These are phyloP conservation scores for Agrotis ipsilon DNA, from an alignment of 2,888 invertebrate genomes.

Conservation along the genomic window DNA sequence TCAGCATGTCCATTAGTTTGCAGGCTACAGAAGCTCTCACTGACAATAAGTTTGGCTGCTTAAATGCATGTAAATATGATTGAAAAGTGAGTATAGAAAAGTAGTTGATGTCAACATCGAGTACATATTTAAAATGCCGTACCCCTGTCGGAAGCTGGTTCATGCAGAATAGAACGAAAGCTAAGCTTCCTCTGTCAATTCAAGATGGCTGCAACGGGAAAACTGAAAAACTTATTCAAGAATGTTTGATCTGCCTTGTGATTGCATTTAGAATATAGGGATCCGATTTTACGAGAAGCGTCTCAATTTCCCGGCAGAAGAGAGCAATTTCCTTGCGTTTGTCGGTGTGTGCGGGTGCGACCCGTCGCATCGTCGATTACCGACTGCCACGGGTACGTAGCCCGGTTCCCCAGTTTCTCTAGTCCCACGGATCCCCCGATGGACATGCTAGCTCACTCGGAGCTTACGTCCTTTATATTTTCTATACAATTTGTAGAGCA, in stretches of 20 bases:
- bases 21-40: neutral
- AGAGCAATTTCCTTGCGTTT: slow-evolving; percentile 87
- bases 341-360: slow-evolving; percentile 68
- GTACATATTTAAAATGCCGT: slow-evolving; percentile 2
- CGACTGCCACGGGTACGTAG: slow-evolving; percentile 26
- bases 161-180: slow-evolving; percentile 4
- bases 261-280: slow-evolving; percentile 70
- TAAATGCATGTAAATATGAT: slow-evolving; percentile 16
- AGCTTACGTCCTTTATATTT: slow-evolving; percentile 52
- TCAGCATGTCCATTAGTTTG: too few species aligned
- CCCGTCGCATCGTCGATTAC: slow-evolving; percentile 56
- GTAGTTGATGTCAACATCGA: slow-evolving; percentile 4
- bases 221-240: slow-evolving; percentile 59
- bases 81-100: slow-evolving; percentile 12
- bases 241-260: slow-evolving; percentile 68
- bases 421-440: slow-evolving; percentile 48
- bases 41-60: slow-evolving; percentile 18
- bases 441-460: slow-evolving; percentile 52
- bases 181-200: slow-evolving; percentile 26
- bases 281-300: slow-evolving; percentile 80
- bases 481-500: slow-evolving; percentile 53
- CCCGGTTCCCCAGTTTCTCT: slow-evolving; percentile 36
- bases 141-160: slow-evolving; percentile 1
- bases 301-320: slow-evolving; percentile 85
- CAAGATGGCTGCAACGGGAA: slow-evolving; percentile 56